Conservation (phyloP, 2,113 vertebrate genomes). For the Plestiodon gilberti region DNA sequence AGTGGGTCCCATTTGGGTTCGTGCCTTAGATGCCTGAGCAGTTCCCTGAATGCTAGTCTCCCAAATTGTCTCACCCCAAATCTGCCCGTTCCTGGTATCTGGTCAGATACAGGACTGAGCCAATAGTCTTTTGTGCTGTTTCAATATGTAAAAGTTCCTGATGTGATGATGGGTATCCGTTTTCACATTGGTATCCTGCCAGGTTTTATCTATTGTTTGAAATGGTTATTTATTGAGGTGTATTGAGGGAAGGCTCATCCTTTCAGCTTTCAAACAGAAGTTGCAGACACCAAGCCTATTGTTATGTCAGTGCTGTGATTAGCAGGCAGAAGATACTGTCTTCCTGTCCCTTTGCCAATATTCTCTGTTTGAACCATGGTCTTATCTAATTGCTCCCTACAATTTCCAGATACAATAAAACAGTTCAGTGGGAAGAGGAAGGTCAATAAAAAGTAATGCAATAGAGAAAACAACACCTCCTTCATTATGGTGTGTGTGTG, state of each 20-base stretch:
- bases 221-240: not conserved
- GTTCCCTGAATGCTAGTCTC: not conserved
- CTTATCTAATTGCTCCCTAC: slow-evolving; percentile 40
- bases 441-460: not conserved
- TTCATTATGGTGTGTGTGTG: not conserved
- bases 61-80: not conserved
- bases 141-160: not conserved
- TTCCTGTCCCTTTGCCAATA: slow-evolving; percentile 15
- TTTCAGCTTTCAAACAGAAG: slow-evolving; percentile 1
- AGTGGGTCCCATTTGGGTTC: not conserved
- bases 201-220: not conserved
- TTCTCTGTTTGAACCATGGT: slow-evolving; percentile 3
- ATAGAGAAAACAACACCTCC: not conserved
- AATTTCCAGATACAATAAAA: slow-evolving; percentile 15
- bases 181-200: not conserved
- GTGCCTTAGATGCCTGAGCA: not conserved
- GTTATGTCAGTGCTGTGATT: slow-evolving; percentile 17
- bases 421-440: not conserved
- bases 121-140: not conserved
- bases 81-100: not conserved
- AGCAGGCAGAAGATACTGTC: slow-evolving; percentile 1
- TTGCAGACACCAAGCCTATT: not conserved
- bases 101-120: not conserved
- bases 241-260: not conserved
- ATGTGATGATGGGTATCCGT: not conserved